phyloP scores from a whole-genome alignment of 1,140 invertebrate species.

The Aphaenogaster floridana region DNA sequence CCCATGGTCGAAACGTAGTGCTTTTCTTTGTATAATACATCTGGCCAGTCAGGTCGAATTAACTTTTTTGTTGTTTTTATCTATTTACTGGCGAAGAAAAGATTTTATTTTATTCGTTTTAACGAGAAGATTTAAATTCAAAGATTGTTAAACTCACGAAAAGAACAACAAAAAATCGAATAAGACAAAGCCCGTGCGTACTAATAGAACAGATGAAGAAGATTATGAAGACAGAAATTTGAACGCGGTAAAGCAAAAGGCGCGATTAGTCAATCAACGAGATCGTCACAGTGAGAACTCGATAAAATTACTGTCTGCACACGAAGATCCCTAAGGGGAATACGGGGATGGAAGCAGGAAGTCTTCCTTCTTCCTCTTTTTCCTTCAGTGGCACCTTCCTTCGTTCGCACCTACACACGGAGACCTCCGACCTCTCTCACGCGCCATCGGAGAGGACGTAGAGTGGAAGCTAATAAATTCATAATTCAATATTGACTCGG shows the following conservation, averaged over 20 bases:
- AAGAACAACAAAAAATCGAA: not conserved
- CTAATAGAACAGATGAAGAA: not conserved
- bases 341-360: conserved; percentile 51
- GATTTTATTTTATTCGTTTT: no score
- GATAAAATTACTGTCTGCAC: conserved; percentile 77
- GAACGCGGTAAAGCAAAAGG: conserved; percentile 17
- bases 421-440: conserved; percentile 60
- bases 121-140: no score
- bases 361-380: conserved; percentile 60
- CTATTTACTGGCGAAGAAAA: no score
- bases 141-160: not conserved
- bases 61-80: no score
- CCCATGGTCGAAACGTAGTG: no score
- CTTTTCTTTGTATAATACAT: no score
- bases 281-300: conserved; percentile 69
- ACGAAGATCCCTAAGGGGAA: conserved; percentile 58
- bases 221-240: not conserved
- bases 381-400: conserved; percentile 10
- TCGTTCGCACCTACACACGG: conserved; percentile 46
- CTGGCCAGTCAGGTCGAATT: no score
- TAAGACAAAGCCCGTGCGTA: not conserved
- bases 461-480: conserved; percentile 81
- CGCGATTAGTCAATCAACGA: conserved; percentile 73
- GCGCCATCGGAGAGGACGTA: conserved; percentile 60
- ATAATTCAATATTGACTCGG: conserved; percentile 84